These are phyloP conservation scores for Drosophila lowei DNA, from an alignment of 1,140 invertebrate genomes.

Conservation along the genomic window DNA sequence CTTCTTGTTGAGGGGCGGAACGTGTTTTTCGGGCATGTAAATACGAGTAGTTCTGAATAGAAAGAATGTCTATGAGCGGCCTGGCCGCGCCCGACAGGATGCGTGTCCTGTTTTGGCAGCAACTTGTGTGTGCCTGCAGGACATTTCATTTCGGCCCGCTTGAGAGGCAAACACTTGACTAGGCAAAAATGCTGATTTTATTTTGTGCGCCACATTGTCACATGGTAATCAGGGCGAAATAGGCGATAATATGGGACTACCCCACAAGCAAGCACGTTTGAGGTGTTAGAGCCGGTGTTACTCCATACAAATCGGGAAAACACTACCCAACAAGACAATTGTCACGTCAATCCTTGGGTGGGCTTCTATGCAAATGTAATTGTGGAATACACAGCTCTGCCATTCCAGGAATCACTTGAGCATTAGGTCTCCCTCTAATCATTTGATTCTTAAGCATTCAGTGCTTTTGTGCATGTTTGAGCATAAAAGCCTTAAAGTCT, in stretches of 20 bases:
- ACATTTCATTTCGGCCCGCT: conserved; percentile 36
- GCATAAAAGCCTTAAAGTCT: no score
- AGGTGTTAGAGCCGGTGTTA: no score
- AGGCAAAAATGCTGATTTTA: conserved; percentile 76
- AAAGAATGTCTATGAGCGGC: conserved; percentile 10
- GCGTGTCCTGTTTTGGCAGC: conserved; percentile 24
- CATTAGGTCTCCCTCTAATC: no score
- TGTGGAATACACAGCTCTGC: conserved; percentile 5
- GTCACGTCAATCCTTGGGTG: no score
- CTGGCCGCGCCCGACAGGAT: no score
- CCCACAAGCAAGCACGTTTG: conserved; percentile 3
- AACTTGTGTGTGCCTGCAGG: conserved; percentile 42
- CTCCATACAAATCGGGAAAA: not conserved
- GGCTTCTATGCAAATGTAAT: conserved; percentile 8
- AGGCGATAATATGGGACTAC: conserved; percentile 52
- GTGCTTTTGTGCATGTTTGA: no score
- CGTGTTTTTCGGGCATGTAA: conserved; percentile 39
- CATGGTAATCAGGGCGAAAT: conserved; percentile 70
- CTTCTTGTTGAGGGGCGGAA: not conserved
- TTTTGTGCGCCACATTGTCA: conserved; percentile 74
- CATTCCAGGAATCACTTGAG: no score
- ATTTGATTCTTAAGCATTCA: no score
- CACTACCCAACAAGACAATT: conserved; percentile 2
- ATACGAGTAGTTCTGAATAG: conserved; percentile 15
- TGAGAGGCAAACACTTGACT: conserved; percentile 43